phyloP scores from a whole-genome alignment of 2,888 invertebrate species.

The Orthosia gothica region DNA sequence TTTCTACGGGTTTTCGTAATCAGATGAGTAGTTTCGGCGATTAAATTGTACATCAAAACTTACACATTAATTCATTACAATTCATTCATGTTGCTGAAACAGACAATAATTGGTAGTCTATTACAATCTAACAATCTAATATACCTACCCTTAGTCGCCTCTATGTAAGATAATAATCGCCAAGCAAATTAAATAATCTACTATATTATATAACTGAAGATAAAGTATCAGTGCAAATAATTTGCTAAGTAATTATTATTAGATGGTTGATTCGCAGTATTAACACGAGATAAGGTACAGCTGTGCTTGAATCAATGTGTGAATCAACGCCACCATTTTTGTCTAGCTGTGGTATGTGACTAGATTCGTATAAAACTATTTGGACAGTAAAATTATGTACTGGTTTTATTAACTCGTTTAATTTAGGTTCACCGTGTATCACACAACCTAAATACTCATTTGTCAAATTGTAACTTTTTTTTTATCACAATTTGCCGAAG shows the following conservation, averaged over 20 bases:
- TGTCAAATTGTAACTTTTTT: too few species aligned
- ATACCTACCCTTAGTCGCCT: not conserved
- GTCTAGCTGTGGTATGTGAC: not conserved
- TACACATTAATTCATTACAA: too few species aligned
- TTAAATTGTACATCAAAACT: too few species aligned
- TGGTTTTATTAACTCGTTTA: not conserved
- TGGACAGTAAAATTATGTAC: not conserved
- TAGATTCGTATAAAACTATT: constrained; percentile 7
- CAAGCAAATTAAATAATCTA: constrained; percentile 1
- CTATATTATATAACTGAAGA: constrained; percentile 31
- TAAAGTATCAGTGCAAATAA: constrained; percentile 33
- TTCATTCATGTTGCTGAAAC: not conserved
- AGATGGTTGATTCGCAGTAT: constrained; percentile 46
- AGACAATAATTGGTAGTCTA: not conserved
- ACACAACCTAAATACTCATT: not conserved
- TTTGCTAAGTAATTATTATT: constrained; percentile 12
- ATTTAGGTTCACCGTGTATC: not conserved
- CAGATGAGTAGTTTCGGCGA: too few species aligned
- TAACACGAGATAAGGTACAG: constrained; percentile 57
- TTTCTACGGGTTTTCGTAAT: too few species aligned
- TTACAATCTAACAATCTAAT: not conserved
- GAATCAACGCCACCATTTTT: constrained; percentile 42
- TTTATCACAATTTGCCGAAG: too few species aligned
- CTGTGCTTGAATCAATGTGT: constrained; percentile 42
- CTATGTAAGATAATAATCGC: not conserved